Percentiles rank a stretch among this genome's conserved stretches.
These are phyloP conservation scores for Rhinatrema bivittatum DNA, from an alignment of 2,797 vertebrate species.

Conservation along the genomic window DNA sequence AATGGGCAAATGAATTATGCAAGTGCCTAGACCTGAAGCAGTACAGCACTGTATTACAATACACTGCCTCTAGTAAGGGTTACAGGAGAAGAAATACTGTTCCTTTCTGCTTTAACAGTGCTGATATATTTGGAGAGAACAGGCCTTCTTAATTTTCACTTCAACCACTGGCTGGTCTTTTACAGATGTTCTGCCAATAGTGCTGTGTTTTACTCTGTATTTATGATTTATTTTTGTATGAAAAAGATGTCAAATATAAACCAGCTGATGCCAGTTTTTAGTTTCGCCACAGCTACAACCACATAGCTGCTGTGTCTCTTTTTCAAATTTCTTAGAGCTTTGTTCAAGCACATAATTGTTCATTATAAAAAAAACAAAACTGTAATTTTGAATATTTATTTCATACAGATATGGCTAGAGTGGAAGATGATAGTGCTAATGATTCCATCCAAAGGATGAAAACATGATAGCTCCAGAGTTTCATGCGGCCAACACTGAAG, in stretches of 20 bases:
- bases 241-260: conserved; percentile 33
- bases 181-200: conserved; percentile 26
- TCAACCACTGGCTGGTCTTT: conserved; percentile 19
- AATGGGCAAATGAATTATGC: no score
- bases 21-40: no score
- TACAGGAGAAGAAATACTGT: no score
- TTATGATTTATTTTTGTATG: conserved; percentile 44
- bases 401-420: not conserved
- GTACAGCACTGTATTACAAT: no score
- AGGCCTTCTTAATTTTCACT: conserved; percentile 33
- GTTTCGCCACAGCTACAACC: conserved; percentile 23
- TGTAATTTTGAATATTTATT: not conserved
- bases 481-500: no score
- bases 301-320: conserved; percentile 25
- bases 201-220: conserved; percentile 30
- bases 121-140: conserved; percentile 25
- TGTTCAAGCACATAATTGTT: conserved; percentile 36
- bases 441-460: no score
- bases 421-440: no score
- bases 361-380: not conserved
- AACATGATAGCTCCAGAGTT: no score
- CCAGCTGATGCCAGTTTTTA: conserved; percentile 24
- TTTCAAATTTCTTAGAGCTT: conserved; percentile 29
- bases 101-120: no score
- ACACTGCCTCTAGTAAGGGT: no score